These are phyloP conservation scores for Numida meleagris DNA, from an alignment of 2,113 vertebrate genomes.

Conservation along the genomic window DNA sequence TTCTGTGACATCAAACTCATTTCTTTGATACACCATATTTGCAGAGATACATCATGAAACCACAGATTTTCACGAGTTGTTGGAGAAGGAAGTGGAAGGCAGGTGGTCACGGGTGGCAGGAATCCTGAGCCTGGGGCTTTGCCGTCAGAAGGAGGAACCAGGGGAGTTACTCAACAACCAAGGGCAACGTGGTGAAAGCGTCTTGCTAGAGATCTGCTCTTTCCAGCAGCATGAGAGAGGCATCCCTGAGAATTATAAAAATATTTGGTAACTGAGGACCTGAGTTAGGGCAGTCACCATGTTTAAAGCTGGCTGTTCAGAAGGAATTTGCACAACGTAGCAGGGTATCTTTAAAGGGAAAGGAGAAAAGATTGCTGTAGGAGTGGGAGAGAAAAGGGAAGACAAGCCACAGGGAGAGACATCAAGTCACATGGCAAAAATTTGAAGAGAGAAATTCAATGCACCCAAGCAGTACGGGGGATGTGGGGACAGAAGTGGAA, in stretches of 20 bases:
- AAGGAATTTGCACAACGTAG: not conserved
- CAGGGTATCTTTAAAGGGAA: not conserved
- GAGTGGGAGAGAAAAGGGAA: not conserved
- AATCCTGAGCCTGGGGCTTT: constrained; percentile 31
- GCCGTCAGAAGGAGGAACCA: not conserved
- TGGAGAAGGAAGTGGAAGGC: not conserved
- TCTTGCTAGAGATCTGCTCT: not conserved
- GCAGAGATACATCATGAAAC: not conserved
- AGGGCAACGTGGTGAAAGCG: not conserved
- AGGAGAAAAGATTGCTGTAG: not conserved
- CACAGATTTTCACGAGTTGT: accelerated
- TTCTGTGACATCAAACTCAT: not conserved
- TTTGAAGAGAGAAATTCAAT: not conserved
- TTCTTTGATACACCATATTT: not conserved
- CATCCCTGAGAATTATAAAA: not conserved
- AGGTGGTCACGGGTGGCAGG: not conserved
- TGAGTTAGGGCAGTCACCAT: not conserved
- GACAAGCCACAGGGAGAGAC: not conserved
- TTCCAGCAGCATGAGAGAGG: not conserved
- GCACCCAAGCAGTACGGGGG: not conserved
- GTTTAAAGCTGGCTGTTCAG: not conserved
- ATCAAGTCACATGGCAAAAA: not conserved
- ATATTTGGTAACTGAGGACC: not conserved
- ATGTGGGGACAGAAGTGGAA: not conserved
- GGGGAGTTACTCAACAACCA: not conserved